Evolutionary conservation across 1,140 invertebrate genomes (phyloP).

Genomic region (Eufriesea mexicana): DNA sequence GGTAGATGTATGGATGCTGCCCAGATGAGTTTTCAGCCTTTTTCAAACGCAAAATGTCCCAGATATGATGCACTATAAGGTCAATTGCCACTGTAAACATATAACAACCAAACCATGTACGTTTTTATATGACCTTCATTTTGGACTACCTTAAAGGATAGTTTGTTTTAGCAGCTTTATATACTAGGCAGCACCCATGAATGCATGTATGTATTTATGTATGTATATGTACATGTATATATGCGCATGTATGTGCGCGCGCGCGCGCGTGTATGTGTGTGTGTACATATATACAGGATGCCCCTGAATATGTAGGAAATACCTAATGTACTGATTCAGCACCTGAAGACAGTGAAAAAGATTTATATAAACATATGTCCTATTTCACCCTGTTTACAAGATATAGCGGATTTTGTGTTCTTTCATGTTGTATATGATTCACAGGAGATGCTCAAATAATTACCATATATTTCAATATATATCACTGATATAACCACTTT

Average conservation of each 20-base stretch:
- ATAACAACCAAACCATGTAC: conserved; percentile 82
- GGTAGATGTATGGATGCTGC: conserved; percentile 81
- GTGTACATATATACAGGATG: not conserved
- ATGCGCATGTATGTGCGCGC: not conserved
- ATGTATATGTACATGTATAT: not conserved
- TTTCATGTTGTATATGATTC: no score
- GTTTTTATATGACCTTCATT: conserved; percentile 61
- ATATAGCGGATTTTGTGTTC: no score
- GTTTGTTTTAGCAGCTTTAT: conserved; percentile 57
- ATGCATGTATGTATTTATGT: conserved; percentile 23
- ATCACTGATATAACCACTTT: no score
- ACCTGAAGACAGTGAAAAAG: no score
- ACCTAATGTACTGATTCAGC: no score
- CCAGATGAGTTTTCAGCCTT: conserved; percentile 80
- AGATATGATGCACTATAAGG: conserved; percentile 98
- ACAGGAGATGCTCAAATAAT: no score
- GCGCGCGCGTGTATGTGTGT: not conserved
- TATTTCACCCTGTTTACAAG: no score
- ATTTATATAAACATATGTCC: no score
- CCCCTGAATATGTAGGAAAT: no score
- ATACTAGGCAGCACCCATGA: conserved; percentile 79
- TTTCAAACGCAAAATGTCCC: conserved; percentile 93
- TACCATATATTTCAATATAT: no score
- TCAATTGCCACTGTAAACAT: conserved; percentile 98
- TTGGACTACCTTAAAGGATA: conserved; percentile 51